These are phyloP conservation scores for Grammomys dolichurus DNA, from an alignment of 2,113 vertebrate species.

Conservation along the genomic window DNA sequence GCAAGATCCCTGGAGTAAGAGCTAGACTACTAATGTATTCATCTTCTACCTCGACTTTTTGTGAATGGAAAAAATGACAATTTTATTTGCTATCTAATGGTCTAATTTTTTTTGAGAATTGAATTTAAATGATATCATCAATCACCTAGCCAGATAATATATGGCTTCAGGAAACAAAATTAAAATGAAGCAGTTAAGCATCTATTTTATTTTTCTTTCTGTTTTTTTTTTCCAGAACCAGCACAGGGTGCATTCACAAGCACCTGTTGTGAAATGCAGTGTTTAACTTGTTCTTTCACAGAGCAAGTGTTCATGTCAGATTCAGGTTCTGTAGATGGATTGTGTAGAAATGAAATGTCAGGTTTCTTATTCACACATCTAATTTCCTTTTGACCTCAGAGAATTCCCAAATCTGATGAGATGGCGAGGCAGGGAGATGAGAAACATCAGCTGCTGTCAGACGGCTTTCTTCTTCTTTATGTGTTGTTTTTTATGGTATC, in stretches of 20 bases:
- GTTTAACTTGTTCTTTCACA: slow-evolving; percentile 68
- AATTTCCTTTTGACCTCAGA: slow-evolving; percentile 74
- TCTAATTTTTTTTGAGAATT: slow-evolving; percentile 59
- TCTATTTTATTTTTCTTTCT: slow-evolving; percentile 72
- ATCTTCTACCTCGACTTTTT: slow-evolving; percentile 65
- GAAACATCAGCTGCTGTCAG: neutral
- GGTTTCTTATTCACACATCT: slow-evolving; percentile 69
- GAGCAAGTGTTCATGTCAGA: slow-evolving; percentile 55
- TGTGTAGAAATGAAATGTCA: slow-evolving; percentile 74
- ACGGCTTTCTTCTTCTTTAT: slow-evolving; percentile 52
- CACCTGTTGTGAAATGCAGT: slow-evolving; percentile 62
- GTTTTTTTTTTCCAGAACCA: slow-evolving; percentile 62
- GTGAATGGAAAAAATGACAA: slow-evolving; percentile 72
- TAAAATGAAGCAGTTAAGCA: slow-evolving; percentile 72
- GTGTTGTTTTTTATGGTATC: slow-evolving; percentile 70
- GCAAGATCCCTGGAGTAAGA: neutral
- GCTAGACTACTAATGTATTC: slow-evolving; percentile 47
- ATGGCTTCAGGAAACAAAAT: slow-evolving; percentile 72
- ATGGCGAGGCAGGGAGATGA: slow-evolving; percentile 31
- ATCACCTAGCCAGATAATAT: slow-evolving; percentile 73
- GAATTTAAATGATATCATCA: slow-evolving; percentile 78
- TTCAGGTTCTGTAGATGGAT: slow-evolving; percentile 60
- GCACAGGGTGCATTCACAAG: slow-evolving; percentile 14
- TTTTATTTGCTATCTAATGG: slow-evolving; percentile 73
- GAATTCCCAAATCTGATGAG: slow-evolving; percentile 73